These are phyloP conservation scores for Furnarius figulus DNA, from an alignment of 2,113 vertebrate species.

Conservation along the genomic window DNA sequence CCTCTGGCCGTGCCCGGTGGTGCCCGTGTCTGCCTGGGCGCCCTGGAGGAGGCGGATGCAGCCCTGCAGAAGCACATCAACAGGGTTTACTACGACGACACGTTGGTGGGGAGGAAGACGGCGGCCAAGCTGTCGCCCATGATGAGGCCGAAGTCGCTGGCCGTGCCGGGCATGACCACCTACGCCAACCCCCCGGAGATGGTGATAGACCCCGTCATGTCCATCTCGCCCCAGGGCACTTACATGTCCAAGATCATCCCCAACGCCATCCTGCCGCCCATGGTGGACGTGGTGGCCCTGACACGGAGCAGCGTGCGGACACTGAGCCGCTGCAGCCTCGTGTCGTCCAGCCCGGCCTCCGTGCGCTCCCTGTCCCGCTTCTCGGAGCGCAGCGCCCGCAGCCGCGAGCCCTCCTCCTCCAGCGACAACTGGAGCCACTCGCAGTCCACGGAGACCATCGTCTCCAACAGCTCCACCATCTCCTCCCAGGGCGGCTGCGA, in stretches of 20 bases:
- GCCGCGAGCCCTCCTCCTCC: conserved; percentile 73
- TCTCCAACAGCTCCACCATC: conserved; percentile 86
- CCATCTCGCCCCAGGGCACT: conserved; percentile 92
- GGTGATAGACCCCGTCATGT: conserved; percentile 87
- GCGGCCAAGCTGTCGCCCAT: conserved; percentile 66
- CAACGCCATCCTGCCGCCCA: conserved; percentile 90
- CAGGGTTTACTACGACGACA: conserved; percentile 81
- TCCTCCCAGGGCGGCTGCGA: conserved; percentile 82
- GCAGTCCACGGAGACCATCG: conserved; percentile 89
- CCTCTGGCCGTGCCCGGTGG: neutral
- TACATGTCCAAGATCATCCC: conserved; percentile 97
- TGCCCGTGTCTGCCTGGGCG: conserved; percentile 81
- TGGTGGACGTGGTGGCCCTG: conserved; percentile 91
- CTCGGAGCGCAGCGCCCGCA: conserved; percentile 59
- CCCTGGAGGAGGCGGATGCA: conserved; percentile 52
- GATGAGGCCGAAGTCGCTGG: conserved; percentile 88
- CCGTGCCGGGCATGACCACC: conserved; percentile 86
- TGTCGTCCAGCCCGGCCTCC: conserved; percentile 83
- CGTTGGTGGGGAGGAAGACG: conserved; percentile 73
- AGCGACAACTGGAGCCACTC: conserved; percentile 89
- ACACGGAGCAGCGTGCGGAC: conserved; percentile 79
- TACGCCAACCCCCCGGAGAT: conserved; percentile 79
- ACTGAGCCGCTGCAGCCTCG: conserved; percentile 87
- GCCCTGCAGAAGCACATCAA: conserved; percentile 81
- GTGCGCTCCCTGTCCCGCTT: conserved; percentile 78